These are phyloP conservation scores for Sussaba pulchella DNA, from an alignment of 2,888 invertebrate genomes.

Conservation along the genomic window DNA sequence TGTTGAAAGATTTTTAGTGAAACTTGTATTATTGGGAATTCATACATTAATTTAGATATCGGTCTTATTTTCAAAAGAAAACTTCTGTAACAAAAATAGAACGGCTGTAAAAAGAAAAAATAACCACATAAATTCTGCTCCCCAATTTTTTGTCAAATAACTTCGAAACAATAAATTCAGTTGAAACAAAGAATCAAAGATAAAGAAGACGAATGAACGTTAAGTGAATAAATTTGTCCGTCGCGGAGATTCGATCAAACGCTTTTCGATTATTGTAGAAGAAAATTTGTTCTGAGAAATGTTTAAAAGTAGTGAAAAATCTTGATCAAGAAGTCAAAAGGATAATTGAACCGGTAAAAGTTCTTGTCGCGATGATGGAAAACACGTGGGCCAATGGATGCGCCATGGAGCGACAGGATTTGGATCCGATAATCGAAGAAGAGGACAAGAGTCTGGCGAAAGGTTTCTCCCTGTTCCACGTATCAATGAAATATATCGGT, in stretches of 20 bases:
- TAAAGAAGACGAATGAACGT: neutral
- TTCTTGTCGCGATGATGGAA: constrained; percentile 69
- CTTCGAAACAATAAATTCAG: neutral
- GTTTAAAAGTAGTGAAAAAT: neutral
- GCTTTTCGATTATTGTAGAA: neutral
- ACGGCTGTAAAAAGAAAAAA: no score
- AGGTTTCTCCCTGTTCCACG: constrained; percentile 70
- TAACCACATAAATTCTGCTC: neutral
- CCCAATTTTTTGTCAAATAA: neutral
- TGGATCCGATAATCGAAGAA: constrained; percentile 77
- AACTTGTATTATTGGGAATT: neutral
- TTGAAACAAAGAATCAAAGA: no score
- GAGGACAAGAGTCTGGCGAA: constrained; percentile 73
- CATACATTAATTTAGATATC: neutral
- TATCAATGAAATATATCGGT: constrained; percentile 67
- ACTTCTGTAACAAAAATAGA: no score
- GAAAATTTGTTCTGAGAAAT: neutral
- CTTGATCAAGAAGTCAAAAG: no score
- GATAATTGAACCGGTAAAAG: neutral
- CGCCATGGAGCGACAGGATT: constrained; percentile 72
- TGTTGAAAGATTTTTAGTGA: neutral
- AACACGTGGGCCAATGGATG: constrained; percentile 71
- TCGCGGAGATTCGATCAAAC: neutral
- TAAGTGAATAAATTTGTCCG: neutral
- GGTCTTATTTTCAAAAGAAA: no score